phyloP scores from a whole-genome alignment of 2,888 invertebrate genomes.

The Mechanitis messenoides region DNA sequence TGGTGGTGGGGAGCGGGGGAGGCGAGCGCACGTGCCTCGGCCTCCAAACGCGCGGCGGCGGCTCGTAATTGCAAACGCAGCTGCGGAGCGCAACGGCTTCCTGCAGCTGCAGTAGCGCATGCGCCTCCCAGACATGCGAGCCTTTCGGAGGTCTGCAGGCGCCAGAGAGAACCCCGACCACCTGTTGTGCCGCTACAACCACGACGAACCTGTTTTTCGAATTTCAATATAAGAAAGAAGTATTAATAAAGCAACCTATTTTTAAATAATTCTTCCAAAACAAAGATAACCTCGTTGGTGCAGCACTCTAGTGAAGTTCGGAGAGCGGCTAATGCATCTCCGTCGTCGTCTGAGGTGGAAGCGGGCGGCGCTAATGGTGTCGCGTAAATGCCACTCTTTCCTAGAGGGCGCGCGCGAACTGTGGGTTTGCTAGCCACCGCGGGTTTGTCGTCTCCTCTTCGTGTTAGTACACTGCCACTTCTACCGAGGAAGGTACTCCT shows the following conservation, averaged over 20 bases:
- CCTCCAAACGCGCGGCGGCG: slow-evolving; percentile 54
- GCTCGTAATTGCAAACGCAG: slow-evolving; percentile 91
- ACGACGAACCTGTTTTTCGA: slow-evolving; percentile 42
- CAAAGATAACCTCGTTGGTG: slow-evolving; percentile 53
- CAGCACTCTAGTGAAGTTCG: slow-evolving; percentile 79
- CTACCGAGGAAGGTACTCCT: slow-evolving; percentile 33
- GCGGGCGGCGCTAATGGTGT: slow-evolving; percentile 78
- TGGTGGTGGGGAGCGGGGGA: slow-evolving; percentile 55
- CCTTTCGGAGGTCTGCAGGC: slow-evolving; percentile 65
- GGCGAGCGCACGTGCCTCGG: slow-evolving; percentile 57
- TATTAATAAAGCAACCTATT: no score
- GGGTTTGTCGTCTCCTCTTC: slow-evolving; percentile 68
- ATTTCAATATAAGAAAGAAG: neutral
- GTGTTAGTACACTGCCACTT: slow-evolving; percentile 37
- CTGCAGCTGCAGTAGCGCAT: slow-evolving; percentile 90
- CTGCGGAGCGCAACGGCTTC: slow-evolving; percentile 88
- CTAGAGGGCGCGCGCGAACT: slow-evolving; percentile 78
- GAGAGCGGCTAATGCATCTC: slow-evolving; percentile 62
- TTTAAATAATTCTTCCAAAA: neutral
- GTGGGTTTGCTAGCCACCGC: slow-evolving; percentile 80
- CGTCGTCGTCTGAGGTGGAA: slow-evolving; percentile 60
- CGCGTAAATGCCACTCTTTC: slow-evolving; percentile 83
- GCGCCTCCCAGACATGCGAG: slow-evolving; percentile 87
- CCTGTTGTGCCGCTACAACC: slow-evolving; percentile 43
- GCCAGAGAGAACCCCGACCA: slow-evolving; percentile 64